Conservation (phyloP, 1,140 invertebrate genomes). For the Drosophila malerkotliana region DNA sequence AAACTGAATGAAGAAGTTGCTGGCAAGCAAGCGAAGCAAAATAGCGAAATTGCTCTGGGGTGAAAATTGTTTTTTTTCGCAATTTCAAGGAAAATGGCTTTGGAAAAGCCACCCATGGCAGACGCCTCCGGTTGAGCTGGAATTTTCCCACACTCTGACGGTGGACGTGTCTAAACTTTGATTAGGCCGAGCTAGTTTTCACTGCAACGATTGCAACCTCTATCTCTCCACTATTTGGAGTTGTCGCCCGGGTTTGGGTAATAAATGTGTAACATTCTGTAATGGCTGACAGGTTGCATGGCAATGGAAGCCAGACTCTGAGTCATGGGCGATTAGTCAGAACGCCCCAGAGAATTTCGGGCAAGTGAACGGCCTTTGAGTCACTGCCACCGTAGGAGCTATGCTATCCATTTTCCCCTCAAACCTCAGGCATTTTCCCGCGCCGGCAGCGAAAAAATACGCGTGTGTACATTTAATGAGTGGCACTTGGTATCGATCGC, state of each 20-base stretch:
- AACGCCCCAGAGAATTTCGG: constrained; percentile 46
- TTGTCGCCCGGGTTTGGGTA: constrained; percentile 19
- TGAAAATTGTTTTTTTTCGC: constrained; percentile 67
- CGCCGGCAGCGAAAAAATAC: constrained; percentile 26
- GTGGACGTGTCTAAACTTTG: constrained; percentile 65
- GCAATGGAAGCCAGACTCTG: constrained; percentile 39
- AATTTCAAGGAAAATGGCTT: constrained; percentile 9
- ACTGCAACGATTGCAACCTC: constrained; percentile 16
- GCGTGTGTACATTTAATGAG: constrained; percentile 51
- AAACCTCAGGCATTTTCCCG: constrained; percentile 25
- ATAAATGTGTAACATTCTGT: constrained; percentile 60
- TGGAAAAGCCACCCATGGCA: constrained; percentile 15
- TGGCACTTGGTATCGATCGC: constrained; percentile 54
- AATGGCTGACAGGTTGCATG: constrained; percentile 32
- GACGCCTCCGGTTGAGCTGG: constrained; percentile 10
- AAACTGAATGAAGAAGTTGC: constrained; percentile 44
- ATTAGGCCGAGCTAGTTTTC: constrained; percentile 29
- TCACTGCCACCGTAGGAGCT: constrained; percentile 40
- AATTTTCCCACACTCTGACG: constrained; percentile 64
- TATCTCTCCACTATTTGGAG: not conserved
- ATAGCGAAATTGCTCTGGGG: constrained; percentile 34
- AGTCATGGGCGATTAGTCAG: constrained; percentile 74
- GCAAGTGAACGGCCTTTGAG: constrained; percentile 43
- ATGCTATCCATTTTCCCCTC: constrained; percentile 25
- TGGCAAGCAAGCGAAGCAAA: constrained; percentile 19